A percentile compares a stretch with the other conserved stretches of the same genome.
Evolutionary conservation across 2,888 invertebrate genomes (phyloP).

Genomic region (Melieria picta): DNA sequence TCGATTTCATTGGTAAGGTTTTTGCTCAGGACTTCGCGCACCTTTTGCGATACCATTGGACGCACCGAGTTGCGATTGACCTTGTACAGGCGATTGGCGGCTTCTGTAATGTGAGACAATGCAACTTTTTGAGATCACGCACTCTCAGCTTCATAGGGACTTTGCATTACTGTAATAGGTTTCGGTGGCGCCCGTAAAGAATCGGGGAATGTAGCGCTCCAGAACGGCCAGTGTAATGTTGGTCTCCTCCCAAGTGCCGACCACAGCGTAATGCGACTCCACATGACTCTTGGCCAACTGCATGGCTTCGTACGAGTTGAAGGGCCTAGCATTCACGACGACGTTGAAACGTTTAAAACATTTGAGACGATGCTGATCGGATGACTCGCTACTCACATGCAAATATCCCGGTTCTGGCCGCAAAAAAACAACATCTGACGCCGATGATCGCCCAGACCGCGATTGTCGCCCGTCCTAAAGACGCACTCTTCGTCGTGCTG

Average conservation of each 20-base stretch:
- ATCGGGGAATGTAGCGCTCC: slow-evolving; percentile 77
- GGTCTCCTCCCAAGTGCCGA: slow-evolving; percentile 87
- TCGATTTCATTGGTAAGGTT: slow-evolving; percentile 90
- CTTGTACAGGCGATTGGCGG: slow-evolving; percentile 45
- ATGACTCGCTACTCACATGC: slow-evolving; percentile 81
- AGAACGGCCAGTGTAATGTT: slow-evolving; percentile 83
- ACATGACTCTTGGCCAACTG: slow-evolving; percentile 85
- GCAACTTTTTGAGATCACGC: background rate
- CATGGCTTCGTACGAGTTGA: slow-evolving; percentile 83
- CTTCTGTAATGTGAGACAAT: slow-evolving; percentile 38
- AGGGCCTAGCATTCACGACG: slow-evolving; percentile 70
- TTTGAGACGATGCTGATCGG: slow-evolving; percentile 32
- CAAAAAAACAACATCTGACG: slow-evolving; percentile 86
- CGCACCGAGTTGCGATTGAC: slow-evolving; percentile 77
- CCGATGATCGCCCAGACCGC: slow-evolving; percentile 85
- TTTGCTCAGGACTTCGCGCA: slow-evolving; percentile 80
- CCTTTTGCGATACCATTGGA: slow-evolving; percentile 81
- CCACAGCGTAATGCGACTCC: slow-evolving; percentile 85
- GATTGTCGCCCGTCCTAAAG: slow-evolving; percentile 76
- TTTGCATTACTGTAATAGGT: slow-evolving; percentile 77
- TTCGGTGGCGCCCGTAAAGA: slow-evolving; percentile 79
- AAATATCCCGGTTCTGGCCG: slow-evolving; percentile 72
- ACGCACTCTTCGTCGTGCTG: slow-evolving; percentile 82
- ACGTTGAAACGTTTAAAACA: background rate
- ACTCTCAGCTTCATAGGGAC: background rate